A percentile compares a stretch with the other conserved stretches of the same genome.
These are phyloP conservation scores for Austrolebias charrua DNA, from an alignment of 2,797 vertebrate species.

Conservation along the genomic window DNA sequence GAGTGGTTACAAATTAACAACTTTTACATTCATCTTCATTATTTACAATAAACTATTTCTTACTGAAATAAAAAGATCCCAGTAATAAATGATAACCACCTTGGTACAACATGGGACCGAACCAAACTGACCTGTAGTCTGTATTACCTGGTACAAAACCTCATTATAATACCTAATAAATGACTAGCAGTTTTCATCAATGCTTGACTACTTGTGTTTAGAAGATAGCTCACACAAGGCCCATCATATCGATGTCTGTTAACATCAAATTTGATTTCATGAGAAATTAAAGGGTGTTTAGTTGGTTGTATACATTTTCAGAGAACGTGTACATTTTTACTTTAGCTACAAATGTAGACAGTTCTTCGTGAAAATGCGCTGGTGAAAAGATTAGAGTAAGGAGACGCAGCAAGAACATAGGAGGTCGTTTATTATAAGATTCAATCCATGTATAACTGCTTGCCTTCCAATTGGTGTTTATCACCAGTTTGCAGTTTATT, in stretches of 20 bases:
- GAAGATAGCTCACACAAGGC: too few relatives aligned
- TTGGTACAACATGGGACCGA: too few relatives aligned
- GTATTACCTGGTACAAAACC: too few relatives aligned
- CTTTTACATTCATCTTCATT: too few relatives aligned
- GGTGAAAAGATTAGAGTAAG: conserved; percentile 29
- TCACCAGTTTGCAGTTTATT: conserved; percentile 38
- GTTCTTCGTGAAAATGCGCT: conserved; percentile 26
- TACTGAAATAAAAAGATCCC: too few relatives aligned
- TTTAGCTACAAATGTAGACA: conserved; percentile 14
- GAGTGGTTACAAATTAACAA: too few relatives aligned
- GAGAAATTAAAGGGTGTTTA: not conserved
- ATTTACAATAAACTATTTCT: too few relatives aligned
- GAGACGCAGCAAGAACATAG: conserved; percentile 13
- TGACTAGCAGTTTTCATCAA: too few relatives aligned
- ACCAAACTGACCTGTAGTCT: too few relatives aligned
- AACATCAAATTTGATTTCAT: not conserved
- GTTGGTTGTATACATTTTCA: not conserved
- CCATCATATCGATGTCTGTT: not conserved
- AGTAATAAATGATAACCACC: too few relatives aligned
- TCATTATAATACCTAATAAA: too few relatives aligned
- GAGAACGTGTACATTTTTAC: conserved; percentile 10
- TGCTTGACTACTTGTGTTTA: too few relatives aligned
- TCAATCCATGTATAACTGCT: conserved; percentile 46
- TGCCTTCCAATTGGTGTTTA: conserved; percentile 34
- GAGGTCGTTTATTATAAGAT: conserved; percentile 47